phyloP scores from a whole-genome alignment of 2,888 invertebrate species.

The Schizotus pectinicornis region DNA sequence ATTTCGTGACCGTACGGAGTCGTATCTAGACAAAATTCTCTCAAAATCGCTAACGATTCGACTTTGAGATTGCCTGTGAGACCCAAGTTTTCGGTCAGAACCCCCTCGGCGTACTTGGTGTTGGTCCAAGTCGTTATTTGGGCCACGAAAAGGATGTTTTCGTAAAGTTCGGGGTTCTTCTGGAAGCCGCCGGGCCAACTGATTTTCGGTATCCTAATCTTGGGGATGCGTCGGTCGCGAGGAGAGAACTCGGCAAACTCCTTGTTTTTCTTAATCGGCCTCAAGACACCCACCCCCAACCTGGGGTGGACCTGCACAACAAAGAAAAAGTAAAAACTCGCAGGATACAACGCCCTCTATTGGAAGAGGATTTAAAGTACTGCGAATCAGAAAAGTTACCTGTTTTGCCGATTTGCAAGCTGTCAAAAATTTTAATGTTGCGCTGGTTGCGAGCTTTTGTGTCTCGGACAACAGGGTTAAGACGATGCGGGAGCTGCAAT shows the following conservation, averaged over 20 bases:
- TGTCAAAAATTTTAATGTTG: no score
- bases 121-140: slow-evolving; percentile 74
- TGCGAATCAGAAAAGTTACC: no score
- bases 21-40: slow-evolving; percentile 78
- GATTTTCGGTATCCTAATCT: slow-evolving; percentile 72
- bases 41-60: slow-evolving; percentile 81
- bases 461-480: no score
- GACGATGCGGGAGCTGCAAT: no score
- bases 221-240: slow-evolving; percentile 78
- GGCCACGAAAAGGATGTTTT: slow-evolving; percentile 72
- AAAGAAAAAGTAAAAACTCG: slow-evolving; percentile 1
- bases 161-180: slow-evolving; percentile 60
- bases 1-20: slow-evolving; percentile 62
- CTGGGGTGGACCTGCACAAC: slow-evolving; percentile 68
- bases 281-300: slow-evolving; percentile 74
- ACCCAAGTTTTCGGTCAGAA: slow-evolving; percentile 75
- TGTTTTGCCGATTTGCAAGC: no score
- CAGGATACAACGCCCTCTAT: no score
- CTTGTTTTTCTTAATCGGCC: slow-evolving; percentile 63
- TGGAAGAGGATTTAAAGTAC: no score
- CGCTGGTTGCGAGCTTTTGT: no score
- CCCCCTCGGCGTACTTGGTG: slow-evolving; percentile 69
- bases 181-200: slow-evolving; percentile 71
- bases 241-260: slow-evolving; percentile 75
- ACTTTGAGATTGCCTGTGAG: slow-evolving; percentile 75